Evolutionary conservation across 1,140 invertebrate species (phyloP).

Genomic region (Diorhabda carinulata): DNA sequence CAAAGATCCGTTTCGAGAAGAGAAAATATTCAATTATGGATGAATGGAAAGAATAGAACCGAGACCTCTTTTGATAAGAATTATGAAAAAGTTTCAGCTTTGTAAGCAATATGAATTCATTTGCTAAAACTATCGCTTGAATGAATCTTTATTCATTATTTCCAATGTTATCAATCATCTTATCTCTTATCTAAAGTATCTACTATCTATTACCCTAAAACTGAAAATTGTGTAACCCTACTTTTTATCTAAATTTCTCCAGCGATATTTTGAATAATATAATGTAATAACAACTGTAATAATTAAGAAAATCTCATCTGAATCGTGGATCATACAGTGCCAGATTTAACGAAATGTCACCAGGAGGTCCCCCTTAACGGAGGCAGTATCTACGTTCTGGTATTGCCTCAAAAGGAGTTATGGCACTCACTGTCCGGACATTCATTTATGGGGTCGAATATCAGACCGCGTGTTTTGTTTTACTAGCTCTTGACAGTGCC

Average conservation of each 20-base stretch:
- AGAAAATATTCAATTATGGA: no score
- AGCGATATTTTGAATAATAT: background rate
- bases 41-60: no score
- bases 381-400: background rate
- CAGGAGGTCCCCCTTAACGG: background rate
- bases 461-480: background rate
- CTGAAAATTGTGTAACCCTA: background rate
- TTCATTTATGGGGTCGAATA: background rate
- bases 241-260: background rate
- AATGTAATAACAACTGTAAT: background rate
- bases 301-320: background rate
- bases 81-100: no score
- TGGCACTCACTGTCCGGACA: slow-evolving; percentile 1
- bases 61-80: no score
- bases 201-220: no score
- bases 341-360: background rate
- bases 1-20: no score
- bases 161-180: no score
- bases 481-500: background rate
- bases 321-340: background rate
- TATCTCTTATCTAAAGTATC: no score
- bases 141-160: no score
- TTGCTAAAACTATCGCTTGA: no score
- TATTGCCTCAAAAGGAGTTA: background rate
- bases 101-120: no score